These are phyloP conservation scores for Eumeta japonica DNA, from an alignment of 1,140 invertebrate genomes.

Conservation along the genomic window DNA sequence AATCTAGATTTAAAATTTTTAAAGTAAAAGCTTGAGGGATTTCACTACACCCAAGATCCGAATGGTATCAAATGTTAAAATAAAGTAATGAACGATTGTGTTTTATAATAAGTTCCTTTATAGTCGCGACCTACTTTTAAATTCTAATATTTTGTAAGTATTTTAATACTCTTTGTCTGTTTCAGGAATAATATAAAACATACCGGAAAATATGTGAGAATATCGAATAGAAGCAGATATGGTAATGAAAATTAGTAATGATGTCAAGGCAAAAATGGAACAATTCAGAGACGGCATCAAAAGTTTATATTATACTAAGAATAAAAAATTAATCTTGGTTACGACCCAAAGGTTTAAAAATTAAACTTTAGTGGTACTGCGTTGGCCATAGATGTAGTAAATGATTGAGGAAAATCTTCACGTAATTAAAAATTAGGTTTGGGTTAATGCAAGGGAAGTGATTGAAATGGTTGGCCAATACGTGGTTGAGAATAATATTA, in stretches of 20 bases:
- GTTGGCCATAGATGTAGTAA: constrained; percentile 17
- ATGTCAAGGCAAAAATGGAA: constrained; percentile 12
- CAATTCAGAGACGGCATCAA: constrained; percentile 7
- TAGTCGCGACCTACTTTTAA: too few species aligned
- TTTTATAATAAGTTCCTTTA: too few species aligned
- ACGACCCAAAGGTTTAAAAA: constrained; percentile 13
- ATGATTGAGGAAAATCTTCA: constrained; percentile 17
- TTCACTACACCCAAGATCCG: too few species aligned
- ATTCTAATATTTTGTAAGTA: too few species aligned
- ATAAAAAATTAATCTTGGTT: constrained; percentile 15
- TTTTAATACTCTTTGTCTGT: too few species aligned
- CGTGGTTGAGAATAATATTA: constrained; percentile 23
- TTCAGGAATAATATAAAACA: too few species aligned
- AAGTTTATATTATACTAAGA: constrained; percentile 17
- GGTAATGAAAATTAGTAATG: constrained; percentile 15
- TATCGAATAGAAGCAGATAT: too few species aligned
- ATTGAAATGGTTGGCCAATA: constrained; percentile 22
- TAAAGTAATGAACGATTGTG: too few species aligned
- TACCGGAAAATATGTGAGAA: too few species aligned
- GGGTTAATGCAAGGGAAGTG: constrained; percentile 27
- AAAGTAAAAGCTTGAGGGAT: too few species aligned
- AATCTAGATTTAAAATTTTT: too few species aligned
- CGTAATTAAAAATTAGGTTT: constrained; percentile 27
- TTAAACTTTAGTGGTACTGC: constrained; percentile 14
- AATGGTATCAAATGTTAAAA: too few species aligned